Base-by-base conservation (phyloP, 1,140 invertebrate genomes). In the Pseudomyrmex pallidus region DNA sequence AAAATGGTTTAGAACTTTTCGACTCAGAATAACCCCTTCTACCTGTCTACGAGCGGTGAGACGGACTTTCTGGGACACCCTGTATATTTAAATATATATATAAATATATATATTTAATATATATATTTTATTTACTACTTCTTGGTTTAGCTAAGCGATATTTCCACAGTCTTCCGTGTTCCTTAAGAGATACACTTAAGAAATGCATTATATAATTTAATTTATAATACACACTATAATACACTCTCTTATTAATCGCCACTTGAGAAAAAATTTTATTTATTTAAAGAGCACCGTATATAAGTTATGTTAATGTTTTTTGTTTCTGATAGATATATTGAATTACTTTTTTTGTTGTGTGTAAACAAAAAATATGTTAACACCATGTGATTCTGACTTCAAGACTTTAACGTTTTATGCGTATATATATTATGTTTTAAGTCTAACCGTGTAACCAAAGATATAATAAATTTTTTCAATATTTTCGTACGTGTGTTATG, bases 381-480 rank as follows among this genome's bases (percentile, higher is more conserved):
- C 35, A 35, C 4, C 35, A 52, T 17, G 8, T n/a, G 44, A 12
- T 50, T 44, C 48, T 66, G 17, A 67, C 62, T 67, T 66, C 50
- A 77, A 66, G 74, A 66, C 15, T 15, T 67, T n/a, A 67, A 64
- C 3, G 54, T 22, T 5, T 66, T 66, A 59, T 44, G 25, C 35
- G 9, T 44, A 77, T 57, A 35, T 44, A 77, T 57, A 35, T 35
- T 35, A 7, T 67, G 56, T 52, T 66, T 67, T 9, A 64, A 22
- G 25, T 77, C 17, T 56, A 8, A 66, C 35, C 7, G 35, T 83
- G 54, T 56, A 83, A 62, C 13, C 72, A 67, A 68, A 54, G 20
- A 85, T 54, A 17, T n/a, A 82, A 82, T 87, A 85, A 82, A 83
- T 25, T 76, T 66, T 48, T 9, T 25, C 8, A 83, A 35, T 1